phyloP scores from a whole-genome alignment of 2,888 invertebrate species.

The Drymonia ruficornis region DNA sequence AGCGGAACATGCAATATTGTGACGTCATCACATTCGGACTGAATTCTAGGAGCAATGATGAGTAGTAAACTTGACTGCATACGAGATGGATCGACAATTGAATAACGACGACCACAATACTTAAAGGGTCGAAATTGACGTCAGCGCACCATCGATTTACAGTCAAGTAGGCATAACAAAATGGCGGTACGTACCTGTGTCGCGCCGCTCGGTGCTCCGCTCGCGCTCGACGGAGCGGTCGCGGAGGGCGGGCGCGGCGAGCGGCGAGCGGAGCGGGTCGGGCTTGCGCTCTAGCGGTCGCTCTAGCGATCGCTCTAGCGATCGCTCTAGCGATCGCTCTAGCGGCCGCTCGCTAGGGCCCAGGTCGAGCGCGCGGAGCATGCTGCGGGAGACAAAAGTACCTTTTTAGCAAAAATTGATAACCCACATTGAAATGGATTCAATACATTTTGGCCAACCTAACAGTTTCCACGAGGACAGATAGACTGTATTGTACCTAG shows the following conservation, averaged over 20 bases:
- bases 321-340: too few species aligned
- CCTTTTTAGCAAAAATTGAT: background rate
- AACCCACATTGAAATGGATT: too few species aligned
- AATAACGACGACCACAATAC: background rate
- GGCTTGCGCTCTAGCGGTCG: conserved; percentile 65
- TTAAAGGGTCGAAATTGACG: background rate
- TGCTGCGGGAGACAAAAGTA: conserved; percentile 79
- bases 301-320: too few species aligned
- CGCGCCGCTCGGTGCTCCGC: conserved; percentile 69
- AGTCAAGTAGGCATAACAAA: background rate
- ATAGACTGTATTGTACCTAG: too few species aligned
- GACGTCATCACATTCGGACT: conserved; percentile 20
- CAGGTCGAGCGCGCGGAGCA: conserved; percentile 91
- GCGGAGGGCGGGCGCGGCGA: conserved; percentile 56
- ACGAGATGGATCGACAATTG: background rate
- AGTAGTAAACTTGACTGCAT: conserved; percentile 16
- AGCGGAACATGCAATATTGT: background rate
- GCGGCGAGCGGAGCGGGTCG: conserved; percentile 81
- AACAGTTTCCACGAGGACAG: too few species aligned
- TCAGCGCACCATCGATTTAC: too few species aligned
- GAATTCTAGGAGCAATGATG: conserved; percentile 16
- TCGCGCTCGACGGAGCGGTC: conserved; percentile 69
- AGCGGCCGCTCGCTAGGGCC: conserved; percentile 61
- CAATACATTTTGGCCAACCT: too few species aligned
- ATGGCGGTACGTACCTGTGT: conserved; percentile 65